Evolutionary conservation across 2,888 invertebrate genomes (phyloP).

Genomic region (Lymantria dispar): DNA sequence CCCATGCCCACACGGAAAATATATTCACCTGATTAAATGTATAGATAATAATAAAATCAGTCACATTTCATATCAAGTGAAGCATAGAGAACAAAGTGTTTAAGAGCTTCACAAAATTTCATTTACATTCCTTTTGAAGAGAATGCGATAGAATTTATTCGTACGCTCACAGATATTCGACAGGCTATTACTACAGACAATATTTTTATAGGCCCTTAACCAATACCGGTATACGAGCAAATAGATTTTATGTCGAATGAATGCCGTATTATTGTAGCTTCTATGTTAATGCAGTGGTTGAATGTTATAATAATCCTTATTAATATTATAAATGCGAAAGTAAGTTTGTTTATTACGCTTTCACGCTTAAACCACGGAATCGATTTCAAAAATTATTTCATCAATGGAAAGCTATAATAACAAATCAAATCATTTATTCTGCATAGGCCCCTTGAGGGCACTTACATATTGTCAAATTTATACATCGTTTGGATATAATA

Average conservation of each 20-base stretch:
- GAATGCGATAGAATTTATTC: constrained; percentile 1
- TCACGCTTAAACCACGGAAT: too few species aligned
- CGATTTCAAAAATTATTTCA: too few species aligned
- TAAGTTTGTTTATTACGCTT: too few species aligned
- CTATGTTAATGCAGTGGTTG: constrained; percentile 1
- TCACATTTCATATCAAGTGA: constrained; percentile 1
- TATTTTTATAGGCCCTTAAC: constrained; percentile 14
- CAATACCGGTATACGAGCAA: constrained; percentile 7
- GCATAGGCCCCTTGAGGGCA: too few species aligned
- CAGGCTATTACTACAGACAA: constrained; percentile 10
- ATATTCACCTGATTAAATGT: too few species aligned
- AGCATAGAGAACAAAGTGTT: not conserved
- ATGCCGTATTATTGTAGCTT: constrained; percentile 4
- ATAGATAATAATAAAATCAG: not conserved
- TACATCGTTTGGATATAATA: too few species aligned
- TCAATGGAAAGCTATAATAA: too few species aligned
- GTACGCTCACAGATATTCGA: not conserved
- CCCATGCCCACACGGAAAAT: too few species aligned
- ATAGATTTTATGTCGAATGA: constrained; percentile 10
- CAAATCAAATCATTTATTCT: too few species aligned
- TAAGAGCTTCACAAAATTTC: constrained; percentile 13
- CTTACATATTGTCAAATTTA: too few species aligned
- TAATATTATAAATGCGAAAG: too few species aligned
- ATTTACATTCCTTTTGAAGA: constrained; percentile 22
- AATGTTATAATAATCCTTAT: too few species aligned